phyloP scores from a whole-genome alignment of 2,797 vertebrate genomes.

The Hephaestus fuliginosus region DNA sequence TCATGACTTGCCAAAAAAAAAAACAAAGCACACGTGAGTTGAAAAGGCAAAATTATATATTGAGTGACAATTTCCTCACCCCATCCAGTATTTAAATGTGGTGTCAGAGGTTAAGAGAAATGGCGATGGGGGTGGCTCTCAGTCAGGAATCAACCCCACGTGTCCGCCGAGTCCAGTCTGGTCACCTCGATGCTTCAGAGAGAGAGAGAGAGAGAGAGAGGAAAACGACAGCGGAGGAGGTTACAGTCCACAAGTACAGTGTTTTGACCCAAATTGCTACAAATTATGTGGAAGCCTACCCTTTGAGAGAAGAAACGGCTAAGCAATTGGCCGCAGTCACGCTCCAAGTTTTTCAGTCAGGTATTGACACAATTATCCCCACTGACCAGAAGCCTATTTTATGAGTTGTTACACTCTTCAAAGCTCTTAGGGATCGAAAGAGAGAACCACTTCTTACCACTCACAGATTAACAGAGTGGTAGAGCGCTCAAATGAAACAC shows the following conservation, averaged over 20 bases:
- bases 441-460: neutral
- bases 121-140: neutral
- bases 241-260: neutral
- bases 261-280: slow-evolving; percentile 15
- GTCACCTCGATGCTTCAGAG: slow-evolving; percentile 23
- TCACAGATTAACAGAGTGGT: slow-evolving; percentile 1
- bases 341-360: neutral
- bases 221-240: neutral
- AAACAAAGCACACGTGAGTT: too few relatives aligned
- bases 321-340: slow-evolving; percentile 1
- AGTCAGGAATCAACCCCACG: neutral
- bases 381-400: slow-evolving; percentile 1
- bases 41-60: neutral
- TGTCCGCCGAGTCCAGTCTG: neutral
- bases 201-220: slow-evolving; percentile 5
- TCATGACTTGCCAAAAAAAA: too few relatives aligned
- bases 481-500: neutral
- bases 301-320: slow-evolving; percentile 1
- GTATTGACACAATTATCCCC: slow-evolving; percentile 6
- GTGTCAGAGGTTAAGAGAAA: neutral
- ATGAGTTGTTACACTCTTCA: neutral
- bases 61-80: neutral
- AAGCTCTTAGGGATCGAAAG: neutral
- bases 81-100: neutral
- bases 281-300: neutral